These are phyloP conservation scores for Papilio gigon DNA, from an alignment of 2,888 invertebrate species.

Conservation along the genomic window DNA sequence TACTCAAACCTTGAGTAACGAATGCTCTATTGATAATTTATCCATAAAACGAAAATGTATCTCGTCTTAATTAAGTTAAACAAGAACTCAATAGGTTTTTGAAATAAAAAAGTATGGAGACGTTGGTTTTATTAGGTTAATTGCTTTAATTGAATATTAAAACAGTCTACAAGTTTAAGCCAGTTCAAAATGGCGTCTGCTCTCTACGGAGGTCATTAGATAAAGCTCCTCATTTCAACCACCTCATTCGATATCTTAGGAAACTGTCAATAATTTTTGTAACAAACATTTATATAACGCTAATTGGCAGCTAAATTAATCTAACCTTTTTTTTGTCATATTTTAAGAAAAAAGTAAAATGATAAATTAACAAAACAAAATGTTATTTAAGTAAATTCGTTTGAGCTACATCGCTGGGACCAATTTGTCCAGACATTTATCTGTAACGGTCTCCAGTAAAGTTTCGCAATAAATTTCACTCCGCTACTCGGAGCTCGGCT, in stretches of 20 bases:
- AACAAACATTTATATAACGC: background rate
- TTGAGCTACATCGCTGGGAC: slow-evolving; percentile 19
- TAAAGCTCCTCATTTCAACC: background rate
- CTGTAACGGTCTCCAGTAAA: slow-evolving; percentile 17
- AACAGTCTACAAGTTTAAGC: background rate
- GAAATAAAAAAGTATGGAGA: background rate
- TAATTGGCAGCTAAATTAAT: background rate
- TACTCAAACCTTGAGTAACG: too few relatives aligned
- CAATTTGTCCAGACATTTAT: slow-evolving; percentile 21
- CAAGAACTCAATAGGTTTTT: background rate
- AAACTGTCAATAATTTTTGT: background rate
- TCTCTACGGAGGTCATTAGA: slow-evolving; percentile 5
- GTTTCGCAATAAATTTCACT: slow-evolving; percentile 28
- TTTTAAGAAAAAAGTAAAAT: too few relatives aligned
- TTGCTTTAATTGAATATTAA: background rate
- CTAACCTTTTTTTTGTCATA: background rate
- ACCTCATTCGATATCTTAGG: background rate
- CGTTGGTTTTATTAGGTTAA: background rate
- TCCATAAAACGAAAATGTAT: too few relatives aligned
- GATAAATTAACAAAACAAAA: too few relatives aligned
- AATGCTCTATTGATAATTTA: too few relatives aligned
- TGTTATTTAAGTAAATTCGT: slow-evolving; percentile 10
- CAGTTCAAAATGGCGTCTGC: background rate
- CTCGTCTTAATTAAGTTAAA: too few relatives aligned
- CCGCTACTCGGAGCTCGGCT: background rate